phyloP scores from a whole-genome alignment of 2,797 vertebrate species.

The Pangasius mekongensis region DNA sequence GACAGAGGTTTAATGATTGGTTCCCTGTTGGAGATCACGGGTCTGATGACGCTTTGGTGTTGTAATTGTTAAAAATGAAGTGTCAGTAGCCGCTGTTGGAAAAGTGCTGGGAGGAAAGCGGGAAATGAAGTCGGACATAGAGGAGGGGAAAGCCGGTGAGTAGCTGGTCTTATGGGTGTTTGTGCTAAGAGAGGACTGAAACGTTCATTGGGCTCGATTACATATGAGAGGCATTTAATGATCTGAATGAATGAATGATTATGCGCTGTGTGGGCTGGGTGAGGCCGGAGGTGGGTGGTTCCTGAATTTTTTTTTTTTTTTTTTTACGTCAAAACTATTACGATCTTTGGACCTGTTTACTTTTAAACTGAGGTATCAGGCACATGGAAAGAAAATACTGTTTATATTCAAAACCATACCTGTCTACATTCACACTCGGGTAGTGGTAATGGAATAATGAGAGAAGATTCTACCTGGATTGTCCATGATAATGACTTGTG shows the following conservation, averaged over 20 bases:
- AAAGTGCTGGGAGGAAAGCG: slow-evolving; percentile 34
- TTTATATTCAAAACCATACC: slow-evolving; percentile 24
- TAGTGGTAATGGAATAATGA: background rate
- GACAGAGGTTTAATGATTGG: slow-evolving; percentile 8
- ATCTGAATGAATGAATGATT: slow-evolving; percentile 41
- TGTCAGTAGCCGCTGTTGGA: background rate
- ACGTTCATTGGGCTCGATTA: slow-evolving; percentile 10
- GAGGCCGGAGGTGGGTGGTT: slow-evolving; percentile 20
- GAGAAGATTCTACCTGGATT: background rate
- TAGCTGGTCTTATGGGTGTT: slow-evolving; percentile 11
- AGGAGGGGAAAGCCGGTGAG: slow-evolving; percentile 47
- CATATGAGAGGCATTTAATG: background rate
- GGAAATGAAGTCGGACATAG: slow-evolving; percentile 35
- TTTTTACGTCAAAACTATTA: slow-evolving; percentile 27
- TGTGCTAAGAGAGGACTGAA: slow-evolving; percentile 16
- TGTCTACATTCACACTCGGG: background rate
- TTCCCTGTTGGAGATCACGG: background rate
- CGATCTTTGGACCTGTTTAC: slow-evolving; percentile 51
- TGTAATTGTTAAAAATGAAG: background rate
- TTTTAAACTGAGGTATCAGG: slow-evolving; percentile 21
- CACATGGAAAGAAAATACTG: background rate
- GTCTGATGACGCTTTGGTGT: slow-evolving; percentile 14
- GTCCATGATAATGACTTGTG: background rate
- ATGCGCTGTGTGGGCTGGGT: background rate
- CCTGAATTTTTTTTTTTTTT: background rate